Conservation (phyloP, 2,888 invertebrate species). For the Agrotis exclamationis region DNA sequence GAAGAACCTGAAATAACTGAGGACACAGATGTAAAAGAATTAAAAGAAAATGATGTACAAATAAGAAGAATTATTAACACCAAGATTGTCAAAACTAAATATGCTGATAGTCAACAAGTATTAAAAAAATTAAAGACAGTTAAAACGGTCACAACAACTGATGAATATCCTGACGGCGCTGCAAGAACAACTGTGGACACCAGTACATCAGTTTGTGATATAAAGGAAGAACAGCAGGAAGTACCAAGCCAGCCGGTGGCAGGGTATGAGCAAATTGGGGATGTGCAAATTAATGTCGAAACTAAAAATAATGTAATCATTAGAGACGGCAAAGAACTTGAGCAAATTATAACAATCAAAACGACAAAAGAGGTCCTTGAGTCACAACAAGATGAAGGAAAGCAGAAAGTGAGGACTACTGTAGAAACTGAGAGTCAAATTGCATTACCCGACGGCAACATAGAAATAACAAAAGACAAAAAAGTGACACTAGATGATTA, state of each 20-base stretch:
- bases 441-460: conserved; percentile 79
- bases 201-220: conserved; percentile 80
- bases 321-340: conserved; percentile 77
- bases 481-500: conserved; percentile 84
- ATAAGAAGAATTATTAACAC: conserved; percentile 70
- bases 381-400: conserved; percentile 72
- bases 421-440: conserved; percentile 82
- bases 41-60: conserved; percentile 62
- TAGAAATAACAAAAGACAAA: conserved; percentile 85
- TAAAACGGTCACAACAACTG: conserved; percentile 76
- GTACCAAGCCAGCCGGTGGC: conserved; percentile 67
- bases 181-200: conserved; percentile 79
- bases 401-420: conserved; percentile 83
- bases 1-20: conserved; percentile 69
- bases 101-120: conserved; percentile 64
- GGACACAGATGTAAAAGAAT: conserved; percentile 65
- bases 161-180: conserved; percentile 80
- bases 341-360: conserved; percentile 82
- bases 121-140: conserved; percentile 76
- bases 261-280: conserved; percentile 63
- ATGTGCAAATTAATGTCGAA: conserved; percentile 73
- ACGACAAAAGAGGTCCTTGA: conserved; percentile 83
- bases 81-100: conserved; percentile 70
- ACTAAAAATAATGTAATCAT: conserved; percentile 74
- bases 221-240: conserved; percentile 64